Conservation (phyloP, 53 echinoderm and acorn worm species). For the Antedon mediterranea region DNA sequence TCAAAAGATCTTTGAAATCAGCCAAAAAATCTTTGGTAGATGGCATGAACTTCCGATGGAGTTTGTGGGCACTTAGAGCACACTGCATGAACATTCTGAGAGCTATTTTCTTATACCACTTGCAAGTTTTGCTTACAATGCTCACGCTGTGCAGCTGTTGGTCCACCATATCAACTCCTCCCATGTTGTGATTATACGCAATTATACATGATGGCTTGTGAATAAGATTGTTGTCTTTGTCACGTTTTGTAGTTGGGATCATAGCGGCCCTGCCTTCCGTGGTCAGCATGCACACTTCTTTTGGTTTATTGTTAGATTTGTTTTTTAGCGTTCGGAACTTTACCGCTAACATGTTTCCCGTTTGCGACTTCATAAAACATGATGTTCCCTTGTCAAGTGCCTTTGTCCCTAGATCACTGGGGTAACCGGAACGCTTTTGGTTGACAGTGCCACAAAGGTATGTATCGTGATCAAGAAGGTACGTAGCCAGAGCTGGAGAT, state of each 20-base stretch:
- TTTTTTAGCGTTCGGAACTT: conserved; percentile 13
- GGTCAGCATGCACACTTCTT: conserved; percentile 21
- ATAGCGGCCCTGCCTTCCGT: conserved; percentile 11
- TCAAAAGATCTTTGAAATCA: too few relatives aligned
- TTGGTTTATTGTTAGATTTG: background rate
- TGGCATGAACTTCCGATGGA: too few relatives aligned
- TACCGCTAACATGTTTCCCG: conserved; percentile 14
- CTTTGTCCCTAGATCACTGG: background rate
- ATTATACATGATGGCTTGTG: conserved; percentile 15
- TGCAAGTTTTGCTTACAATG: conserved; percentile 3
- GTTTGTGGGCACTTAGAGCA: conserved; percentile 3
- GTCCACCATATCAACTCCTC: conserved; percentile 16
- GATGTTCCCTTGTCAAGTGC: too few relatives aligned
- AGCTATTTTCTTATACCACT: conserved; percentile 13
- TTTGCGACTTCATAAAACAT: too few relatives aligned
- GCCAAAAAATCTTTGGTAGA: too few relatives aligned
- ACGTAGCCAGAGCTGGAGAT: conserved; percentile 16
- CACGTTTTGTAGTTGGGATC: conserved; percentile 1
- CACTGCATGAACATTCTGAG: conserved; percentile 9
- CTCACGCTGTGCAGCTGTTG: conserved; percentile 10
- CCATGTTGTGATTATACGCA: conserved; percentile 6
- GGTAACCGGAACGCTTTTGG: conserved; percentile 11
- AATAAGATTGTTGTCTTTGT: background rate
- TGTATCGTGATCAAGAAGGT: conserved; percentile 14
- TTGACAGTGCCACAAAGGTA: conserved; percentile 29